Evolutionary conservation across 2,113 vertebrate genomes (phyloP).

Genomic region (Petromus typicus): DNA sequence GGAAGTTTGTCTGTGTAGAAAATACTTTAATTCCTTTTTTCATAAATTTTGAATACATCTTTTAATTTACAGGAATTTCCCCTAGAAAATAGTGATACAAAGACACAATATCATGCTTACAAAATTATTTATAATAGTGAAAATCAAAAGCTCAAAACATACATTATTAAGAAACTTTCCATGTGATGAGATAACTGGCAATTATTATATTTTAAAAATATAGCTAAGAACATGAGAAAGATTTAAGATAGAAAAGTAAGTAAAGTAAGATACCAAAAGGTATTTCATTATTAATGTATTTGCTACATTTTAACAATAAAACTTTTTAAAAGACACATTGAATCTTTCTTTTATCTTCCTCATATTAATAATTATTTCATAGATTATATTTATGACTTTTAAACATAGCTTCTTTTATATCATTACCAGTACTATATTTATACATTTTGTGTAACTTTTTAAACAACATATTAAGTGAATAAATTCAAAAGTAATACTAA

Average conservation of each 20-base stretch:
- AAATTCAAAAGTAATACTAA: background rate
- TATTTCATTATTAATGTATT: background rate
- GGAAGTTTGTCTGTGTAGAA: background rate
- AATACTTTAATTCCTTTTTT: background rate
- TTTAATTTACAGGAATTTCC: background rate
- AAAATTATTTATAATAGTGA: background rate
- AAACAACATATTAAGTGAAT: background rate
- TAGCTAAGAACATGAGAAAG: background rate
- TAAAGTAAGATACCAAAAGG: background rate
- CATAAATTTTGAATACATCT: background rate
- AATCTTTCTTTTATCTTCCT: background rate
- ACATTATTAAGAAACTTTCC: background rate
- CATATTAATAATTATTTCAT: background rate
- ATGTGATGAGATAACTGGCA: background rate
- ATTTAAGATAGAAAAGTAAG: background rate
- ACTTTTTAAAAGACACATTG: background rate
- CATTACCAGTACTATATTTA: background rate
- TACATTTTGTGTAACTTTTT: background rate
- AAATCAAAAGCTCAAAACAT: background rate
- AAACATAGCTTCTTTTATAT: no score
- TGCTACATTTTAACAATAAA: background rate
- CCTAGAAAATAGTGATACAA: background rate
- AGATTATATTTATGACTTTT: background rate
- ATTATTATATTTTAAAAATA: background rate
- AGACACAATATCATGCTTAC: background rate